phyloP scores from a whole-genome alignment of 2,113 vertebrate species.

The Bolborhynchus lineola region DNA sequence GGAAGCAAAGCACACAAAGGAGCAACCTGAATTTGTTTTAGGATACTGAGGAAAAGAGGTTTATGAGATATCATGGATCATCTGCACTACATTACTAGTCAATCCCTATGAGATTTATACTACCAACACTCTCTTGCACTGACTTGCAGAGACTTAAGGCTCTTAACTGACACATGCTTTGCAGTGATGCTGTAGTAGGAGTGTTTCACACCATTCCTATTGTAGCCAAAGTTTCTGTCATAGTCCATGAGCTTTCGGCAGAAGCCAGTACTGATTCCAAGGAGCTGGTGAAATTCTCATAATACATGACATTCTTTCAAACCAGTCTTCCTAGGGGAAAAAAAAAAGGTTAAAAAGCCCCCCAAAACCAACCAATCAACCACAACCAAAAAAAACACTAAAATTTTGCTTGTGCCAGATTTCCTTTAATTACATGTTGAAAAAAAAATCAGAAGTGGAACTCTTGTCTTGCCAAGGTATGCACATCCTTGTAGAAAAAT shows the following conservation, averaged over 20 bases:
- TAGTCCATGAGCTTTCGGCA: background rate
- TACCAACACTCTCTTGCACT: background rate
- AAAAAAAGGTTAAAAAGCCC: background rate
- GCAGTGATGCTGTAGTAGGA: background rate
- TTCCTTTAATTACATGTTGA: background rate
- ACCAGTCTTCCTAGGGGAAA: background rate
- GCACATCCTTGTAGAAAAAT: background rate
- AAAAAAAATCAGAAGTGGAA: background rate
- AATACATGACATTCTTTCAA: background rate
- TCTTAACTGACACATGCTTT: background rate
- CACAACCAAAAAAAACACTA: background rate
- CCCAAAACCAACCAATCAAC: background rate
- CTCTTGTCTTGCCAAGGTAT: background rate
- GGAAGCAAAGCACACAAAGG: background rate
- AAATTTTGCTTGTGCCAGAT: background rate
- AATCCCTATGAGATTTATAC: background rate
- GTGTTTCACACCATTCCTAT: background rate
- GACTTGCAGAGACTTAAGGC: background rate
- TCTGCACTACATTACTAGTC: background rate
- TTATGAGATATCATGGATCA: background rate
- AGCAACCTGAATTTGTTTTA: background rate
- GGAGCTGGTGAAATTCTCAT: background rate
- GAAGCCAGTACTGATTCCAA: background rate
- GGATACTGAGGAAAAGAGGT: background rate
- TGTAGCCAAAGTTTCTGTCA: background rate